Evolutionary conservation across 2,888 invertebrate genomes (phyloP), one percentile per base, ranked within the genome.

Genomic region (Pegoplata infirma): DNA sequence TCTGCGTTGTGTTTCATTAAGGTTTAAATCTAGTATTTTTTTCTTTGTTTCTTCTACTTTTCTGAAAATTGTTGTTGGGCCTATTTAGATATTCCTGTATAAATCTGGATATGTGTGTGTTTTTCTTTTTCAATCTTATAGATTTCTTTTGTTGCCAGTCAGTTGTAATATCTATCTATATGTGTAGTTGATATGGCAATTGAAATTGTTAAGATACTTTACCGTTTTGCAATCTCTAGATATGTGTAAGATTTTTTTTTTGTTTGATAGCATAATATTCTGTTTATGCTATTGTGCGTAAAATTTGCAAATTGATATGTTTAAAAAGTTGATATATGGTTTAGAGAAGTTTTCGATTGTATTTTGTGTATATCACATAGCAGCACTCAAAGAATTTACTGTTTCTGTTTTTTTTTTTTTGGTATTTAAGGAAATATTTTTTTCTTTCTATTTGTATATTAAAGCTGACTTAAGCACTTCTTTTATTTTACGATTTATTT

Each of bases 231-330:
- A n/a, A 21, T 47, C n/a, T 25, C 16, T 25, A 8, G n/a, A 25
- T 12, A 14, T 53, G 25, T 53, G 25, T 7, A 25, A 7, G 23
- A 8, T 14, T 17, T 1, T n/a, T n/a, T n/a, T n/a, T n/a, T n/a
- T n/a, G 12, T 55, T 28, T 51, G 4, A 2, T 56, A 47, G 49
- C 16, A 25, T 49, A 36, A 40, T 49, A 47, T 47, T 47, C 17
- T 12, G 32, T 53, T 49, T 56, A 58, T 46, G 47, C 10, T 40
- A 47, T 59, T 63, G 46, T 59, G 51, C 64, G 46, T 68, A 53
- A 49, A 68, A 64, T 64, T 44, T 68, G 36, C 51, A 47, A 73
- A 73, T 59, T 73, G 77, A 73, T 72, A 67, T 63, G 72, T 63
- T 61, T n/a, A n/a, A 40, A 59, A 64, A 53, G 5, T 32, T 58